Base-by-base conservation (phyloP, 2,888 invertebrate genomes). In the Cyclophora punctaria region DNA sequence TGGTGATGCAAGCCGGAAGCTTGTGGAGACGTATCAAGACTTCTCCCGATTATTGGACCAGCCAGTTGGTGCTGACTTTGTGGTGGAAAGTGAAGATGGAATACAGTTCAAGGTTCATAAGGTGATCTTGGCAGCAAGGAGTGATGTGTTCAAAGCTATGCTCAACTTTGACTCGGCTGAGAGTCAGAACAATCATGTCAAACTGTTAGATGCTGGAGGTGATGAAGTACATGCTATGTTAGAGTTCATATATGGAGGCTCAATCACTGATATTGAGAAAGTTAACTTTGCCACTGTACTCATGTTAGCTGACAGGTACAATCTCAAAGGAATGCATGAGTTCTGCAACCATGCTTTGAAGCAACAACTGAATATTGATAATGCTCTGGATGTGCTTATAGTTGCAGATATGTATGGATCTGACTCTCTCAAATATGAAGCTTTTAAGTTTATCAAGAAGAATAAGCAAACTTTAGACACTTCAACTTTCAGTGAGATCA, bases 71-170 rank as follows among this genome's bases (percentile, higher is more conserved):
- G 71, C 82, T 2, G 87, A 88, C 57, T 88, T 87, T 55, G 73
- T 71, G 0, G 82, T 87, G 52, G 83, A 83, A 60, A 81, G 83
- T 48, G 65, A 72, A 4, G 84, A 87, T 52, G 84, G 83, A 33
- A 60, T 62, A 2, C 73, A 79, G 59, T 86, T 84, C 50, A 55
- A 69, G 50, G 81, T 84, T 4, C 87, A 88, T 57, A 83, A 78
- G 64, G 60, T 69, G 2, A 62, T 87, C 3, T 59, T 87, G 3
- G 69, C 72, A 43, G 73, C 75, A 0, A 76, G 80, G 48, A 87
- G 88, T 56, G 86, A 86, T 51, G 85, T 87, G 1, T 88, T 88
- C 55, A 83, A 80, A 57, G 87, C 88, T 5, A 88, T 88, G 88
- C 66, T 88, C 0, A 83, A 80, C 56, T 80, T 78, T 41, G 85